Evolutionary conservation across 2,888 invertebrate species (phyloP).

Genomic region (Disparrhopalites patrizii): DNA sequence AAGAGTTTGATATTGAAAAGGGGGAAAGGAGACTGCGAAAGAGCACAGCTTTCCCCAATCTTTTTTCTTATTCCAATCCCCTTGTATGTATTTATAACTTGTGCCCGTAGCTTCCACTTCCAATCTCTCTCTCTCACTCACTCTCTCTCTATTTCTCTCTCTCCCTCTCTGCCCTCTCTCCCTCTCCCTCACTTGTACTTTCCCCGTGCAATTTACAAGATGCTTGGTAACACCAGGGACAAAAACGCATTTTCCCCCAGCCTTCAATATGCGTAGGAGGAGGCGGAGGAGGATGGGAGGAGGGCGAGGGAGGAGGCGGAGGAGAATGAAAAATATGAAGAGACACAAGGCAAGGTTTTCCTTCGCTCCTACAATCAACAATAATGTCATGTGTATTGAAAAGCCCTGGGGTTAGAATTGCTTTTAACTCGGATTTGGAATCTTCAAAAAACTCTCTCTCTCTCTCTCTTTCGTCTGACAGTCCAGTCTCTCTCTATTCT

Average conservation of each 20-base stretch:
- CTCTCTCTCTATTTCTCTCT: background rate
- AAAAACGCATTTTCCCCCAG: background rate
- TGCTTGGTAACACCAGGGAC: conserved; percentile 2
- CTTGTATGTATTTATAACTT: background rate
- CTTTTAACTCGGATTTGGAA: conserved; percentile 44
- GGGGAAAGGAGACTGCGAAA: too few species aligned
- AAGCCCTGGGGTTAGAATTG: conserved; percentile 44
- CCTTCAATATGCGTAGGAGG: background rate
- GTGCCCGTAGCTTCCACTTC: background rate
- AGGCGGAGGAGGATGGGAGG: background rate
- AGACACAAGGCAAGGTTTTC: conserved; percentile 1
- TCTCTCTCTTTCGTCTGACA: too few species aligned
- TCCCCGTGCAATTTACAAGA: conserved; percentile 1
- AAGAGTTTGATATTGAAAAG: too few species aligned
- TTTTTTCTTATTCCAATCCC: conserved; percentile 7
- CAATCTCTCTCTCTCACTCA: background rate
- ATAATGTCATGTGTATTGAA: background rate
- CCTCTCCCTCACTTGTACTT: background rate
- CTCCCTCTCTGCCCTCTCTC: background rate
- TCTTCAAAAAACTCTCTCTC: too few species aligned
- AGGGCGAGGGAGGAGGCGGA: background rate
- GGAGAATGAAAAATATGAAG: background rate
- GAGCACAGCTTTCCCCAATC: conserved; percentile 4
- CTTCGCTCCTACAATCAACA: background rate
- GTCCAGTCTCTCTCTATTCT: background rate